Evolutionary conservation across 2,797 vertebrate genomes (phyloP).

Genomic region (Macroramphosus scolopax): DNA sequence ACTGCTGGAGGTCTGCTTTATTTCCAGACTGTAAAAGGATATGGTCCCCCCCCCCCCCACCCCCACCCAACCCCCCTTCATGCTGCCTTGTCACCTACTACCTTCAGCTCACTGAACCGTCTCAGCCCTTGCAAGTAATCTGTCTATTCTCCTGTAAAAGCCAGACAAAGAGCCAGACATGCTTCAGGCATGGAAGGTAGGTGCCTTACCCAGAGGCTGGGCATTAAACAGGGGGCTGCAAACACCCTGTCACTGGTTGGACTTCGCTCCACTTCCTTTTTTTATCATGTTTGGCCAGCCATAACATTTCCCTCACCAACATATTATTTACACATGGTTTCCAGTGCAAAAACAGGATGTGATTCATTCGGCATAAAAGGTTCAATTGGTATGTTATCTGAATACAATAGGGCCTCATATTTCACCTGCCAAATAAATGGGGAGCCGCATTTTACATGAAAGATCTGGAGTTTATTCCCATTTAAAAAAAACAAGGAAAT

Average conservation of each 20-base stretch:
- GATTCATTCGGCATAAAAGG: no score
- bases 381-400: no score
- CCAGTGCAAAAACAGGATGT: no score
- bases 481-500: no score
- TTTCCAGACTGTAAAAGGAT: constrained; percentile 77
- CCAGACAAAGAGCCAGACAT: constrained; percentile 61
- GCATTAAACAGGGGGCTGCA: constrained; percentile 17
- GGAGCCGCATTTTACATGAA: no score
- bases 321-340: no score
- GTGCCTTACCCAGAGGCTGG: constrained; percentile 28
- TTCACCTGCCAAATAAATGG: no score
- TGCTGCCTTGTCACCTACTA: constrained; percentile 51
- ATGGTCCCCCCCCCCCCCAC: constrained; percentile 35
- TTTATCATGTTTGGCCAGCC: constrained; percentile 49
- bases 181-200: constrained; percentile 38
- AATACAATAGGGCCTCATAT: no score
- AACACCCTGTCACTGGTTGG: constrained; percentile 20
- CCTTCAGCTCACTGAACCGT: constrained; percentile 58
- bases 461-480: no score
- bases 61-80: constrained; percentile 10
- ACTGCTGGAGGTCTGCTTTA: constrained; percentile 40
- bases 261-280: constrained; percentile 2
- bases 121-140: constrained; percentile 48
- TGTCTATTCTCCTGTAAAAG: constrained; percentile 58
- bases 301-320: constrained; percentile 31